Evolutionary conservation across 2,888 invertebrate genomes (phyloP), one percentile per base, ranked within the genome.

Genomic region (Drosophila lacicola): DNA sequence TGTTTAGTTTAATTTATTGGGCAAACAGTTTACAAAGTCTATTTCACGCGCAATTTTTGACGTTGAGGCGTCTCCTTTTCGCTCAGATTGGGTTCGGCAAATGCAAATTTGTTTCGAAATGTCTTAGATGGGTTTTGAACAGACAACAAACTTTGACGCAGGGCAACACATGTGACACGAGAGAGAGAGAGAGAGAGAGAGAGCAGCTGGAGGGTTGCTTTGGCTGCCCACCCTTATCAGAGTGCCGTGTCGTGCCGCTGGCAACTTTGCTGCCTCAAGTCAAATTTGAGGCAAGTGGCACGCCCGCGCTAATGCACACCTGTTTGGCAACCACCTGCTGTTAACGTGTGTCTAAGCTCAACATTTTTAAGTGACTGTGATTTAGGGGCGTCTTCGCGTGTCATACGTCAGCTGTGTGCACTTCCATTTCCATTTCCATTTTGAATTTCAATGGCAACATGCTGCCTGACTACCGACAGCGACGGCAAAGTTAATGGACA

Each of bases 321-420:
- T 80, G 79, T 82, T 75, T 53, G 74, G 56, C 70, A 85, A 80
- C 85, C 89, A 82, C 89, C 85, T 89, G 88, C 87, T 89, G 87
- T 82, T 89, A 75, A 88, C 72, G 61, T 84, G 29, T 29, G 64
- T 70, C 70, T 71, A 46, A 58, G 71, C 79, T 77, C 68, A 89
- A 75, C 75, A 80, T 80, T 89, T 87, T 86, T 84, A 84, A 86
- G 85, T 80, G 80, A 89, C 85, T 82, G 74, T 87, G 89, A 86
- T 89, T 89, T 82, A 76, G 75, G 85, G 80, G 61, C 71, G 65
- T 49, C 66, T 54, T 47, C 70, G 71, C 88, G 69, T 89, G 83
- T 85, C 82, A 82, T 76, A 76, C 84, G 82, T 90, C 89, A 90
- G 80, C 84, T 89, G 88, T 71, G 74, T 86, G 77, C 80, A 80